Percentiles rank a stretch among this genome's conserved stretches.
Evolutionary conservation across 2,888 invertebrate genomes (phyloP).

Genomic region (Ophonus ardosiacus): DNA sequence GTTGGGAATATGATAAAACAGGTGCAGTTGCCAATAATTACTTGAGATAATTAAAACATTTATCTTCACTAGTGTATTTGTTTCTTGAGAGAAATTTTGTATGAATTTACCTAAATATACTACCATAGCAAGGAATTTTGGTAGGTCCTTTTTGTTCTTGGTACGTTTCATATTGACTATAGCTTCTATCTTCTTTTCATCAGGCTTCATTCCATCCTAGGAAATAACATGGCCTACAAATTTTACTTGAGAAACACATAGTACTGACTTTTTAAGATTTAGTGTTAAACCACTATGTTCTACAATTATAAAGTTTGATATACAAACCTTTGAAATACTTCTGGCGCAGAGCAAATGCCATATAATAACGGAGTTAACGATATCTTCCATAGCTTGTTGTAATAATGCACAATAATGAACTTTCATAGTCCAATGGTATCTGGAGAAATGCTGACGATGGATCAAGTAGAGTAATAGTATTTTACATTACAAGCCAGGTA

Average conservation of each 20-base stretch:
- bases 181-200: background rate
- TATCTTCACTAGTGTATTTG: slow-evolving; percentile 45
- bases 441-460: too few relatives aligned
- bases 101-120: slow-evolving; percentile 58
- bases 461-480: too few relatives aligned
- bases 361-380: too few relatives aligned
- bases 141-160: background rate
- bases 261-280: background rate
- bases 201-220: background rate
- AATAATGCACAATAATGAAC: too few relatives aligned
- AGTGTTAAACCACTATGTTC: background rate
- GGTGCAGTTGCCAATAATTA: background rate
- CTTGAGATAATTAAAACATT: slow-evolving; percentile 47
- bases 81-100: slow-evolving; percentile 59
- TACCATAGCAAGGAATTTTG: slow-evolving; percentile 61
- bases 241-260: background rate
- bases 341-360: too few relatives aligned
- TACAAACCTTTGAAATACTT: too few relatives aligned
- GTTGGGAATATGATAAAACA: background rate
- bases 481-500: too few relatives aligned
- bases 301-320: too few relatives aligned
- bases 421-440: too few relatives aligned
- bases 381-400: too few relatives aligned
- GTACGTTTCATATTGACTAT: background rate
- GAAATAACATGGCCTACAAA: background rate